Percentiles rank a stretch among this genome's conserved stretches.
phyloP scores from a whole-genome alignment of 2,888 invertebrate genomes.

The Patella caerulea region DNA sequence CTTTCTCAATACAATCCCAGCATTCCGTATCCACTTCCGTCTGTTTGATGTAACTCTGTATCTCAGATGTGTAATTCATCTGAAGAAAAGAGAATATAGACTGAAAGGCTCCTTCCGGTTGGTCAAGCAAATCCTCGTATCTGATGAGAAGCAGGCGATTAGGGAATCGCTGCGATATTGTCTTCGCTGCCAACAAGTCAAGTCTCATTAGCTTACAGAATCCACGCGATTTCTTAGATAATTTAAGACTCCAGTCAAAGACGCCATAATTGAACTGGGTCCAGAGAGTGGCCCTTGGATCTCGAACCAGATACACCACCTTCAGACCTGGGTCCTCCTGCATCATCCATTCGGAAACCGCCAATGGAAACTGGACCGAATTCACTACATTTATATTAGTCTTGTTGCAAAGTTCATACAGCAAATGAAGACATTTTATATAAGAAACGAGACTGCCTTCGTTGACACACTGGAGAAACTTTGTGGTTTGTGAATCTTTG shows the following conservation, averaged over 20 bases:
- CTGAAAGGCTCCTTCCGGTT: background rate
- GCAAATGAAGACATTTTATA: background rate
- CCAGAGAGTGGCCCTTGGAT: slow-evolving; percentile 5
- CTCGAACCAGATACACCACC: background rate
- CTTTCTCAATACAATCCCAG: background rate
- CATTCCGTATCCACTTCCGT: background rate
- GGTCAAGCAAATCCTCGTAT: background rate
- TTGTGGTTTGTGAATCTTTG: background rate
- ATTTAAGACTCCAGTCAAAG: background rate
- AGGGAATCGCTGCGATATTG: background rate
- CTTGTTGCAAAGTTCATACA: background rate
- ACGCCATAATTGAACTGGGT: slow-evolving; percentile 3
- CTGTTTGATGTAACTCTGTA: background rate
- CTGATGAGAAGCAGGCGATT: background rate
- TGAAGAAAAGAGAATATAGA: background rate
- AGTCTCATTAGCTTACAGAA: background rate
- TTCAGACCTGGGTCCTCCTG: background rate
- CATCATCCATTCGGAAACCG: background rate
- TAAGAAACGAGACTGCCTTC: background rate
- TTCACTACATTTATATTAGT: background rate
- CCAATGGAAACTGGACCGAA: background rate
- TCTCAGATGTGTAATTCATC: background rate
- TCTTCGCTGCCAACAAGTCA: background rate
- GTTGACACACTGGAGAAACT: background rate
- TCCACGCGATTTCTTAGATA: background rate